Base-by-base conservation (phyloP, 2,888 invertebrate species). In the Drosophila pseudotalamancana region DNA sequence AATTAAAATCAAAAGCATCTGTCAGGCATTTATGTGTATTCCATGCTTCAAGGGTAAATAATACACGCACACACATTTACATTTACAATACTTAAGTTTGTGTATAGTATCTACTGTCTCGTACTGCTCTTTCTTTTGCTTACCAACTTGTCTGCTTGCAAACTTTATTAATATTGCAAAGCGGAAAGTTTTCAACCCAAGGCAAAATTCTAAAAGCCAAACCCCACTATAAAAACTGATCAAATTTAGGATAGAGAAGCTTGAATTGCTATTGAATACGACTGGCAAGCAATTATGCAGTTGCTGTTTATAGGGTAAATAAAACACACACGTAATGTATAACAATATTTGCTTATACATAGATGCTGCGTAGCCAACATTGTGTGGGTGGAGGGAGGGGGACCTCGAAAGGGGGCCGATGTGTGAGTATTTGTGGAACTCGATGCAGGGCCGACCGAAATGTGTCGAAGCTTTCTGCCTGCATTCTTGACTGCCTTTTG, bases 401-500 rank as follows among this genome's bases (percentile, higher is more conserved):
- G n/a, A n/a, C n/a, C 14, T 37, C 14, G 12, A n/a, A 37, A 6
- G 43, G 21, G 32, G 46, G 32, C 63, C 50, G 68, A 50, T 40
- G 55, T 74, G 70, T 34, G 50, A 54, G 43, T 64, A 72, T 74
- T 74, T 64, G 39, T 59, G 70, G 45, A 59, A 40, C 54, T 40
- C 61, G 23, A 63, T 57, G 50, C 57, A 50, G 19, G 50, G 23
- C 29, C 21, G 21, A 31, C 14, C 46, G 21, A 46, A 46, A 23
- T 46, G 46, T 19, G 32, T 45, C 8, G 50, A 61, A 53, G 35
- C 29, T 39, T 25, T 43, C 6, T 60, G 37, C 59, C n/a, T 70
- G 77, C 73, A 69, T 72, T 69, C 53, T 66, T 62, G 55, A 37
- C 46, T 62, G 70, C 48, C 59, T 75, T 75, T 66, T 76, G 72